phyloP scores from a whole-genome alignment of 2,113 vertebrate species.

The Silurus glanis region DNA sequence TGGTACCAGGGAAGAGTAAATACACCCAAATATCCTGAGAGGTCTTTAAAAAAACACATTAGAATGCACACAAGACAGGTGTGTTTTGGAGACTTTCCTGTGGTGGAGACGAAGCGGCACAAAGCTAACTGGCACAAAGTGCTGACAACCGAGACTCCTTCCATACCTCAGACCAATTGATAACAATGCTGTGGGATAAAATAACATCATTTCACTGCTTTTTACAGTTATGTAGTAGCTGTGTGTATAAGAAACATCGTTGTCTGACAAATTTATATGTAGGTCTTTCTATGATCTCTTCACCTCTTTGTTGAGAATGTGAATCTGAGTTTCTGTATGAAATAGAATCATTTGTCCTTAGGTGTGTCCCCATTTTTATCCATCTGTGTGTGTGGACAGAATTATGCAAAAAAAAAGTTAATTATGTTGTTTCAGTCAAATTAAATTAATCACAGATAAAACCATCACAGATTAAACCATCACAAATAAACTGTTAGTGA shows the following conservation, averaged over 20 bases:
- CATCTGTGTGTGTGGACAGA: neutral
- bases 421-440: constrained; percentile 32
- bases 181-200: neutral
- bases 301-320: neutral
- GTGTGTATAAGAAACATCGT: neutral
- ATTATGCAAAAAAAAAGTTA: neutral
- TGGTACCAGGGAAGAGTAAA: neutral
- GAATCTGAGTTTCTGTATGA: neutral
- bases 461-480: neutral
- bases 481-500: neutral
- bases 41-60: neutral
- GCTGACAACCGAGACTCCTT: neutral
- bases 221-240: neutral
- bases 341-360: constrained; percentile 11
- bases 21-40: neutral
- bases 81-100: neutral
- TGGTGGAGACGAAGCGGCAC: neutral
- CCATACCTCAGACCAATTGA: neutral
- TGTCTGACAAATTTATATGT: neutral
- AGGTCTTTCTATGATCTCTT: neutral
- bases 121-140: neutral
- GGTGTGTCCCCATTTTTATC: neutral
- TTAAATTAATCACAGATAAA: constrained; percentile 55
- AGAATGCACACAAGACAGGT: neutral
- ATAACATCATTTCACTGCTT: neutral